phyloP scores from a whole-genome alignment of 2,113 vertebrate species.

The Procavia capensis region DNA sequence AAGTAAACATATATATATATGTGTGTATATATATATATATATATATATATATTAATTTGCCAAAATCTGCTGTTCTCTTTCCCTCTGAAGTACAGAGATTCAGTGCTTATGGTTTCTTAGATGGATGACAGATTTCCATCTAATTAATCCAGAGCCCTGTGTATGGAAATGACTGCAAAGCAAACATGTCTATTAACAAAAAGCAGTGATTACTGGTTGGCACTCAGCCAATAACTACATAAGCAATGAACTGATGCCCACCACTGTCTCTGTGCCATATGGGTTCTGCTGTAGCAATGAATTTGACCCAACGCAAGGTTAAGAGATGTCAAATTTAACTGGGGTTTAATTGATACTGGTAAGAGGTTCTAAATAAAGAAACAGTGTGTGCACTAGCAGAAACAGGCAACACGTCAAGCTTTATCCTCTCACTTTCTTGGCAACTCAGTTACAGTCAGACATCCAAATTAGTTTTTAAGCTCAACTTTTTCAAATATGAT shows the following conservation, averaged over 20 bases:
- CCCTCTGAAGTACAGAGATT: constrained; percentile 46
- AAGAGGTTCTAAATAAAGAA: constrained; percentile 92
- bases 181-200: constrained; percentile 95
- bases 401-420: constrained; percentile 84
- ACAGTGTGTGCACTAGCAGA: constrained; percentile 86
- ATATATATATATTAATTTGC: constrained; percentile 30
- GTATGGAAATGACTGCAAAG: constrained; percentile 91
- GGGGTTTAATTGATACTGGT: constrained; percentile 95
- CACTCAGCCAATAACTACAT: constrained; percentile 89
- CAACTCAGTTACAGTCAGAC: constrained; percentile 80
- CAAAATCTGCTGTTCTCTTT: constrained; percentile 71
- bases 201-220: constrained; percentile 90
- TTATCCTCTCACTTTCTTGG: constrained; percentile 82
- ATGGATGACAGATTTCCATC: constrained; percentile 90
- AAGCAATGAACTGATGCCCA: constrained; percentile 91
- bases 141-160: constrained; percentile 91
- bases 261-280: constrained; percentile 93
- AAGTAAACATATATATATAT: constrained; percentile 56
- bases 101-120: constrained; percentile 86
- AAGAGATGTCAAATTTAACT: constrained; percentile 95
- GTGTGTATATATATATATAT: too few species aligned
- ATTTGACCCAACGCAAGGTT: constrained; percentile 92
- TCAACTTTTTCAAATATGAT: constrained; percentile 40
- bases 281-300: constrained; percentile 92
- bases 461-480: constrained; percentile 86